Percentiles rank a stretch among this genome's conserved stretches.
These are phyloP conservation scores for Zaprionus tsacasi DNA, from an alignment of 1,140 invertebrate genomes.

Conservation along the genomic window DNA sequence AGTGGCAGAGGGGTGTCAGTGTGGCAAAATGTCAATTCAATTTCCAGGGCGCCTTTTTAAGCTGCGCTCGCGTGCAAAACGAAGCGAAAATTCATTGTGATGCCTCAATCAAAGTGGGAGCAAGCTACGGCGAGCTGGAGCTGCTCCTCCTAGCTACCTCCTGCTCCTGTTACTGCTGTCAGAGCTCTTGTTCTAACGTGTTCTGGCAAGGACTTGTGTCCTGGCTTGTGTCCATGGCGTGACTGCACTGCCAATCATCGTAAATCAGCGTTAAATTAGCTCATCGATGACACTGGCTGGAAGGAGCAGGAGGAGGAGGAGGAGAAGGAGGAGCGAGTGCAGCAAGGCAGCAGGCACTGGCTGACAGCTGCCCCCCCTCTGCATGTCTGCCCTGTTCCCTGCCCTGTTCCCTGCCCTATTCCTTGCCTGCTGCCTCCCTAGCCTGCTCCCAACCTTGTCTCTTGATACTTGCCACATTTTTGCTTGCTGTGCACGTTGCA, in stretches of 20 bases:
- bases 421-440: too few species aligned
- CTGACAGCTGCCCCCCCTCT: background rate
- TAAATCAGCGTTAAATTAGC: constrained; percentile 73
- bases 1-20: background rate
- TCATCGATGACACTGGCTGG: constrained; percentile 59
- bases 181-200: background rate
- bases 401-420: background rate
- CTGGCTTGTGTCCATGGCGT: constrained; percentile 35
- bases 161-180: background rate
- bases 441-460: too few species aligned
- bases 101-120: constrained; percentile 59
- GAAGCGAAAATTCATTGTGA: constrained; percentile 57
- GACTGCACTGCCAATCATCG: constrained; percentile 72
- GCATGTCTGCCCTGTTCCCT: background rate
- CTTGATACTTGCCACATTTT: constrained; percentile 20
- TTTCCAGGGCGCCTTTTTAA: constrained; percentile 58
- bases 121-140: background rate
- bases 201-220: background rate
- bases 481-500: constrained; percentile 71
- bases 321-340: background rate
- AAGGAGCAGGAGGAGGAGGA: too few species aligned
- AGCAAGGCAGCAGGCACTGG: constrained; percentile 1
- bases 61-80: constrained; percentile 32
- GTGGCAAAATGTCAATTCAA: constrained; percentile 57
- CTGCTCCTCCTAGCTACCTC: too few species aligned